A percentile compares a stretch with the other conserved stretches of the same genome.
Evolutionary conservation across 1,140 invertebrate species (phyloP).

Genomic region (Dolichoris vasculosae): DNA sequence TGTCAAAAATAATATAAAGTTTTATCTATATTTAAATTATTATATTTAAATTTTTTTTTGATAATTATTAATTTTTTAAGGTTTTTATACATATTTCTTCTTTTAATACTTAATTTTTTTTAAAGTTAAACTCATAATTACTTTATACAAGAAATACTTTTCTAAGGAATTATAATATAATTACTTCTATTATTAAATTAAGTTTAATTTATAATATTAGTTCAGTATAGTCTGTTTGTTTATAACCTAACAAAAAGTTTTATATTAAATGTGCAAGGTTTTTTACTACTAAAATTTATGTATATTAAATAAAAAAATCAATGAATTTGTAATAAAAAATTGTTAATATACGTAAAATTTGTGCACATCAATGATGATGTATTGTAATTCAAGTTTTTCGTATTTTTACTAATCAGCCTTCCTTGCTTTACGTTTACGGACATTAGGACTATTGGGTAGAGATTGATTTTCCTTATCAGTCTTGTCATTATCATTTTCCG

Average conservation of each 20-base stretch:
- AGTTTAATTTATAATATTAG: neutral
- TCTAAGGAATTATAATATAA: neutral
- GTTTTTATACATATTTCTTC: neutral
- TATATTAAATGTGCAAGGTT: neutral
- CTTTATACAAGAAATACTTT: neutral
- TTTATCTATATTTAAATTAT: neutral
- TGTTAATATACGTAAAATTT: neutral
- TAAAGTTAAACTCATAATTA: neutral
- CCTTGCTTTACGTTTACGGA: conserved; percentile 78
- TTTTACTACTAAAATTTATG: neutral
- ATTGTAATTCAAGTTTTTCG: neutral
- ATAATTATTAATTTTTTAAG: neutral
- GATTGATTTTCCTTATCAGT: conserved; percentile 65
- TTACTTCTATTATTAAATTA: no score
- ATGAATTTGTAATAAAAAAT: conserved; percentile 12
- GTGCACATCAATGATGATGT: neutral
- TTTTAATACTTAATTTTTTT: neutral
- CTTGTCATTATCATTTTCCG: conserved; percentile 66
- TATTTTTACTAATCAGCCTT: conserved; percentile 76
- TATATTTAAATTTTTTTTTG: neutral
- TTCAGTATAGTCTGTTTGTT: neutral
- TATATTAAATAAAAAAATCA: neutral
- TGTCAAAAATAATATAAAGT: neutral
- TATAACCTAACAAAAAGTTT: neutral
- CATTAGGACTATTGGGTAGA: conserved; percentile 73